Evolutionary conservation across 2,113 vertebrate species (phyloP), one percentile per base, ranked within the genome.

Genomic region (Triplophysa dalaica): DNA sequence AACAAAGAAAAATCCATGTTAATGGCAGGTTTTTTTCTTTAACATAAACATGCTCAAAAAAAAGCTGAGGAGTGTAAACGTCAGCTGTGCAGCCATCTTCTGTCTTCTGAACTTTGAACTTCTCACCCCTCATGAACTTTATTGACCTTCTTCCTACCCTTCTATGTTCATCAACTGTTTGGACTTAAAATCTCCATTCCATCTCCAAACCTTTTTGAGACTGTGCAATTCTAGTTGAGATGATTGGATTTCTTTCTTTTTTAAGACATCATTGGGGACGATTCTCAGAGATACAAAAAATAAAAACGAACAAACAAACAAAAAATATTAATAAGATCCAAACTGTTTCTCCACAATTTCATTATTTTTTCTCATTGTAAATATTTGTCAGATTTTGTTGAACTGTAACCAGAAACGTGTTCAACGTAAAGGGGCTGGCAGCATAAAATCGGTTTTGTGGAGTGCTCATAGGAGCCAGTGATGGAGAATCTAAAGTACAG

Each of bases 31-130:
- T 90, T 90, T 21, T 75, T 90, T 79, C 87, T 92, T 93, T 93
- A 91, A 90, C 91, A 92, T 91, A 88, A 89, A 91, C 89, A 81
- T 83, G 73, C 89, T 89, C 90, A 87, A 38, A 38, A 38, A 92
- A 77, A 82, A 72, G 76, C 89, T 90, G 89, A 87, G 89, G 91
- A 92, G 91, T 88, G 88, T 90, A 83, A 87, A 87, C 90, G 88
- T 88, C 91, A 91, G 92, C 91, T 88, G 90, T 87, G 90, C 93
- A 92, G 90, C 91, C 93, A 94, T 93, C 92, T 90, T 92, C 92
- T 93, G 91, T 93, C 92, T 90, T 93, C 91, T 91, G 92, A 94
- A 94, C 93, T 93, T 92, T 93, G 92, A 93, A 93, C 91, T 93
- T 87, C 90, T 92, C 91, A 91, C 91, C 90, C 90, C 86, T 90